Conservation (phyloP, 2,797 vertebrate species). For the Rhinogobio ventralis region DNA sequence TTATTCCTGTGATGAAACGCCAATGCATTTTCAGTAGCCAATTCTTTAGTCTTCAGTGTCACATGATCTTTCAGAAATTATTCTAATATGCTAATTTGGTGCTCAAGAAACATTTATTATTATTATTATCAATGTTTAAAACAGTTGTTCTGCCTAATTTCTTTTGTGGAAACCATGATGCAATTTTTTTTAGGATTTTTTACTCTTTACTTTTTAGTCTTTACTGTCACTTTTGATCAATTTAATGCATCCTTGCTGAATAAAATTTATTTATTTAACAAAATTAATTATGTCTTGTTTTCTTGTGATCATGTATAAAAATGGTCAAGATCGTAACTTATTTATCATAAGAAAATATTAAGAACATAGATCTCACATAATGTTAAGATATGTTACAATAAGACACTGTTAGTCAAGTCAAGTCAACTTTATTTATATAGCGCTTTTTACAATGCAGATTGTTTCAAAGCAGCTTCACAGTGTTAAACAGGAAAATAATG, state of each 20-base stretch:
- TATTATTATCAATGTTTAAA: not conserved
- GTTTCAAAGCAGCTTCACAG: no score
- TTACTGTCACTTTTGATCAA: no score
- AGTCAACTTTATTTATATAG: no score
- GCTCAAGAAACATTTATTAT: not conserved
- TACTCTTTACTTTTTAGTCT: no score
- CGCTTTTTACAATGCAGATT: no score
- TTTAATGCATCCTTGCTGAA: not conserved
- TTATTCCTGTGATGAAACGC: not conserved
- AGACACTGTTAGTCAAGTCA: no score
- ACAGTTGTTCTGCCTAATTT: not conserved
- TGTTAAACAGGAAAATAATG: no score
- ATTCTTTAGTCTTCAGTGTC: not conserved
- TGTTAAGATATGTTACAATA: not conserved
- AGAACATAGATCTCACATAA: no score
- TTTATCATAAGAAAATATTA: not conserved
- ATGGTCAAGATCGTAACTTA: not conserved
- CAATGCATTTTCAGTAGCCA: not conserved
- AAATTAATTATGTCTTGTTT: constrained; percentile 3
- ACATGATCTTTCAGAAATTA: not conserved
- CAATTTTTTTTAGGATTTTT: no score
- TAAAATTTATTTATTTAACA: not conserved
- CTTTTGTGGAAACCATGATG: not conserved
- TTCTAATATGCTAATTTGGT: not conserved
- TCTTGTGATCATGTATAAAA: not conserved